A percentile compares a stretch with the other conserved stretches of the same genome.
Evolutionary conservation across 2,113 vertebrate species (phyloP).

Genomic region (Bos javanicus): DNA sequence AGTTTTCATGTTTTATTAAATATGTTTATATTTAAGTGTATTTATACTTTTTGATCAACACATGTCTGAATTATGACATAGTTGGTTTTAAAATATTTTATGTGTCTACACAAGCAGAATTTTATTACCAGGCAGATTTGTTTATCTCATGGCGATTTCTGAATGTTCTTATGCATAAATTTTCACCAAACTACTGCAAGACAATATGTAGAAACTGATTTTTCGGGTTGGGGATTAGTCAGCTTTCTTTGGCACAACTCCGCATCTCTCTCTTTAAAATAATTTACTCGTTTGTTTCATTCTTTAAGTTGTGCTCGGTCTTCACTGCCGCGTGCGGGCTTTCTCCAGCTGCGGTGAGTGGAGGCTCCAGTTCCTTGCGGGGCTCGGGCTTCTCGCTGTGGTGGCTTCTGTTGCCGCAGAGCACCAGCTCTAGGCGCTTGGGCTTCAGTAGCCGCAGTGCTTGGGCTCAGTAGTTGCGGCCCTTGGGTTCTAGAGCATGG

Average conservation of each 20-base stretch:
- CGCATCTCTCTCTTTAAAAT: not conserved
- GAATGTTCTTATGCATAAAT: not conserved
- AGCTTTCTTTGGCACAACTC: not conserved
- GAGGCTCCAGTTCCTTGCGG: rapidly evolving
- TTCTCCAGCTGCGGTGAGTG: not conserved
- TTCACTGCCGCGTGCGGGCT: rapidly evolving
- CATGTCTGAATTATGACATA: not conserved
- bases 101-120: not conserved
- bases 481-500: not conserved
- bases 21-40: not conserved
- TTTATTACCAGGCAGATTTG: not conserved
- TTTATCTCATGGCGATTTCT: not conserved
- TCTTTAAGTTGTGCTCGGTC: rapidly evolving
- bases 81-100: not conserved
- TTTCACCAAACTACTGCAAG: not conserved
- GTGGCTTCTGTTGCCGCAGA: rapidly evolving
- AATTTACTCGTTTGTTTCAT: rapidly evolving
- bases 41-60: not conserved
- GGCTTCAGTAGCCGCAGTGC: too few species aligned
- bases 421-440: not conserved
- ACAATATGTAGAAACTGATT: not conserved
- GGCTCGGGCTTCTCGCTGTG: rapidly evolving
- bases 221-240: not conserved
- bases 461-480: rapidly evolving
- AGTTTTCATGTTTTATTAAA: not conserved